Conservation (phyloP, 2,888 invertebrate species). For the Rhingia campestris region DNA sequence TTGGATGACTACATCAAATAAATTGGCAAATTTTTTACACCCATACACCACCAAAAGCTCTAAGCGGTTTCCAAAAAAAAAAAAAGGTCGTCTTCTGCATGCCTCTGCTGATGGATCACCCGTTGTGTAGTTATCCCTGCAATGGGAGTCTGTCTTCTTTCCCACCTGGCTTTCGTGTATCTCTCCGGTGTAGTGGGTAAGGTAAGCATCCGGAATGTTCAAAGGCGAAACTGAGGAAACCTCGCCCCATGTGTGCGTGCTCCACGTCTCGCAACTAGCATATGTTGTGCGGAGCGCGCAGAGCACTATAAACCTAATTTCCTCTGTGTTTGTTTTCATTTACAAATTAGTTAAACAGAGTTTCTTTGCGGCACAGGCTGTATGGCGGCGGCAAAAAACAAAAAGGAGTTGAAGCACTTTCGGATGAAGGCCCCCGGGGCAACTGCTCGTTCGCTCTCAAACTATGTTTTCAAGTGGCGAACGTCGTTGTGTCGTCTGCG, state of each 20-base stretch:
- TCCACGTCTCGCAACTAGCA: background rate
- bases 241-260: constrained; percentile 16
- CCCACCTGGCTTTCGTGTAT: constrained; percentile 40
- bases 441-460: constrained; percentile 29
- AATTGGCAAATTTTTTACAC: constrained; percentile 64
- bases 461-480: constrained; percentile 57
- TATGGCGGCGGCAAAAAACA: constrained; percentile 47
- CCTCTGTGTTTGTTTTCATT: constrained; percentile 75
- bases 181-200: constrained; percentile 6
- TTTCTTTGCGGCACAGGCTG: constrained; percentile 54
- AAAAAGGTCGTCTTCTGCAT: constrained; percentile 54
- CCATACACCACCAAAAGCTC: constrained; percentile 9
- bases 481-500: background rate
- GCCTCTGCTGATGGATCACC: constrained; percentile 55
- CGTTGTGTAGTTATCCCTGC: constrained; percentile 54
- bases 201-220: constrained; percentile 60
- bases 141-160: constrained; percentile 15
- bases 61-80: constrained; percentile 51
- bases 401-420: constrained; percentile 47
- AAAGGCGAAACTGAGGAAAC: constrained; percentile 40
- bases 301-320: constrained; percentile 71
- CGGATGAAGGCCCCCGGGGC: constrained; percentile 45
- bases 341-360: constrained; percentile 75
- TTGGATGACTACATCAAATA: constrained; percentile 51
- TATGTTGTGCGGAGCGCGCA: constrained; percentile 29